A percentile compares a stretch with the other conserved stretches of the same genome.
These are phyloP conservation scores for Gobio occitaniae DNA, from an alignment of 2,797 vertebrate genomes.

Conservation along the genomic window DNA sequence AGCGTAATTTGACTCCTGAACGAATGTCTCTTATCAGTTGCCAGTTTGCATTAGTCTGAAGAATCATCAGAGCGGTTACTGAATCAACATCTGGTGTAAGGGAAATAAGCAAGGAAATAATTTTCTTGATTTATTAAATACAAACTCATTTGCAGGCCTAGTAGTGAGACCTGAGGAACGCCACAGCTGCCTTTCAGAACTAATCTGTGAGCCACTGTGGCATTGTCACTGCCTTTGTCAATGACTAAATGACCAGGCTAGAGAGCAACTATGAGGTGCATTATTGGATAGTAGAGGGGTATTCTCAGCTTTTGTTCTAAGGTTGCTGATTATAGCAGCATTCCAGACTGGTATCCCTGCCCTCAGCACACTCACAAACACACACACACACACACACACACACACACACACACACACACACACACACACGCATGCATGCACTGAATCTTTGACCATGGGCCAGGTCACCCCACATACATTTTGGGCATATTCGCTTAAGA, in stretches of 20 bases:
- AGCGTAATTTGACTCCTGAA: background rate
- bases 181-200: slow-evolving; percentile 20
- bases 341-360: slow-evolving; percentile 68
- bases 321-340: slow-evolving; percentile 73
- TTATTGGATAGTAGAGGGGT: slow-evolving; percentile 51
- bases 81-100: background rate
- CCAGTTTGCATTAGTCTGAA: background rate
- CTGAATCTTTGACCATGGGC: slow-evolving; percentile 36
- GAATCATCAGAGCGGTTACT: background rate
- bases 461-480: slow-evolving; percentile 51
- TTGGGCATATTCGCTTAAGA: slow-evolving; percentile 43
- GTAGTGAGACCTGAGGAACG: slow-evolving; percentile 18
- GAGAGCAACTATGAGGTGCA: slow-evolving; percentile 43
- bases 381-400: slow-evolving; percentile 42
- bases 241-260: slow-evolving; percentile 39
- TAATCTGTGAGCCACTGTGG: slow-evolving; percentile 31
- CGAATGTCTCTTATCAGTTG: background rate
- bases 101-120: background rate
- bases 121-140: background rate
- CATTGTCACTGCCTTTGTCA: slow-evolving; percentile 46
- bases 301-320: slow-evolving; percentile 63
- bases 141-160: background rate
- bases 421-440: slow-evolving; percentile 33
- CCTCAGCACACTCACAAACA: slow-evolving; percentile 62
- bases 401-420: slow-evolving; percentile 49